Base-by-base conservation (phyloP, 2,888 invertebrate species). In the Eristalinus sepulchralis region DNA sequence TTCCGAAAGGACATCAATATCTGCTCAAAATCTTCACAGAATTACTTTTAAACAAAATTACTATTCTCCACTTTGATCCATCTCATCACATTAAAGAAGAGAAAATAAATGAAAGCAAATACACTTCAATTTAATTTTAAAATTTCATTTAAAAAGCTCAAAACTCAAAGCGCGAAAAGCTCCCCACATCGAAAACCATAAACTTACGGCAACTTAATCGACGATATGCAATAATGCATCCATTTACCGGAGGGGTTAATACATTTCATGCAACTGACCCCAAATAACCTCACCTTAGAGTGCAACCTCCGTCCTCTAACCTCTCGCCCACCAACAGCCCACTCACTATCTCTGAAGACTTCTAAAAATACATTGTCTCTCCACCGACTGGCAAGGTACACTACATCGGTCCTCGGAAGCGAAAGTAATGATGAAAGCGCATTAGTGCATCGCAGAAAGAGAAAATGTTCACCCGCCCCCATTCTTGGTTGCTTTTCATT, bases 381-480 rank as follows among this genome's bases (percentile, higher is more conserved):
- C 73, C 53, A 34, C 63, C 70, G n/a, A 59, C 64, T 33, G 13
- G 22, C 34, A 31, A 34, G 57, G 11, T 1, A 27, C 27, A 47
- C 47, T n/a, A 13, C 68, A 39, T 66, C 59, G 64, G 55, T 60
- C 80, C 77, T 82, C 68, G 79, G 75, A 88, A 88, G 88, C 88
- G 88, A 88, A 88, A 88, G 88, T 88, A 88, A 88, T 88, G 88
- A 86, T 80, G 88, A 87, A 88, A 84, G 83, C 88, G 83, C 75
- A 78, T 85, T 81, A 75, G 78, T 77, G 59, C 68, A 47, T 53
- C 27, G 62, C 77, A 82, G 85, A 79, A 88, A 85, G 88, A 82
- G 85, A 88, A 85, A 82, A 86, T 76, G 55, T 59, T 60, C 78
- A 78, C n/a, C 70, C 67, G 33, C 60, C 67, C 79, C 66, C 64